Conservation (phyloP, 2,113 vertebrate genomes). For the Cardinalis cardinalis region DNA sequence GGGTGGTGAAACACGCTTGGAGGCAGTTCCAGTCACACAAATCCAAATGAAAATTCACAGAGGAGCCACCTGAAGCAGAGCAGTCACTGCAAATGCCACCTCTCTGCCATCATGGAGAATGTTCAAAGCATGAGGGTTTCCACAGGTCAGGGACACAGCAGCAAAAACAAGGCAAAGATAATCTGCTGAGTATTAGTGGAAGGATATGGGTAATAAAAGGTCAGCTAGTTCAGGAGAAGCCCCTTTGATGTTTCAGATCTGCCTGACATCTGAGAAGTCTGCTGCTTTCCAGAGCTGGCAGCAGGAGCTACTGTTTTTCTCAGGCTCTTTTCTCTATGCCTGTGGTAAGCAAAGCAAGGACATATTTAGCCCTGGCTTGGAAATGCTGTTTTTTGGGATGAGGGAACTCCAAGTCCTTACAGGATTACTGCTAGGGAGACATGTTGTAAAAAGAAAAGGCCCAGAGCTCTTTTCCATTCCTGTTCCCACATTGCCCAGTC, state of each 20-base stretch:
- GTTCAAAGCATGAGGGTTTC: neutral
- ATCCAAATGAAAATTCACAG: neutral
- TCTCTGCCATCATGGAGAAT: neutral
- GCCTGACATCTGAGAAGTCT: neutral
- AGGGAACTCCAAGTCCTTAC: neutral
- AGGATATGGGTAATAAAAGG: neutral
- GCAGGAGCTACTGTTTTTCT: neutral
- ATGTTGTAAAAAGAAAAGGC: neutral
- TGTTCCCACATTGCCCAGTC: neutral
- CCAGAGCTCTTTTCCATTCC: neutral
- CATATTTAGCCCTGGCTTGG: neutral
- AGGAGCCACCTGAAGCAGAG: neutral
- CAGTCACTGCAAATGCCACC: neutral
- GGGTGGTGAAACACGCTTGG: neutral
- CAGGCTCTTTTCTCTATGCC: neutral
- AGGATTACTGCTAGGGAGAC: neutral
- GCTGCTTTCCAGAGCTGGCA: neutral
- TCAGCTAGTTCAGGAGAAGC: neutral
- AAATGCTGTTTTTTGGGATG: neutral
- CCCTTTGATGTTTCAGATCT: conserved; percentile 10
- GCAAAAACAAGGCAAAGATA: conserved; percentile 5
- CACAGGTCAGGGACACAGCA: neutral
- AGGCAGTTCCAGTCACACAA: neutral
- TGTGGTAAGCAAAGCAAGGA: neutral
- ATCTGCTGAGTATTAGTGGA: neutral